Base-by-base conservation (phyloP, 2,113 vertebrate genomes). In the Corythornis cristatus region DNA sequence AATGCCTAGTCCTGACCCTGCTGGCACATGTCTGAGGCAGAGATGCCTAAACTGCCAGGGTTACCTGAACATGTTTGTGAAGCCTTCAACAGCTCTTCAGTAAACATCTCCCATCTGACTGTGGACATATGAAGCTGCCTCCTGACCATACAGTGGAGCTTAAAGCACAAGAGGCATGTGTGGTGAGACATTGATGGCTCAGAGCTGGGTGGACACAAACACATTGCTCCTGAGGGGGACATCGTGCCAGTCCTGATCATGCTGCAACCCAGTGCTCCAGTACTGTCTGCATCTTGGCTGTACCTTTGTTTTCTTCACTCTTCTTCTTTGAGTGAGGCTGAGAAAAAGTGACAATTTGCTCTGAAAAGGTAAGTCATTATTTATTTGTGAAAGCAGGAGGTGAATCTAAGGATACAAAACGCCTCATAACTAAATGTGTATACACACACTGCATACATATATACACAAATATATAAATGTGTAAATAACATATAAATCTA, bases 181-280 rank as follows among this genome's bases (percentile, higher is more conserved):
- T 1, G 7, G 33, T 1, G 3, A 13, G 61, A 7, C 2, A 7
- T 4, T 3, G 33, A 4, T 4, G 45, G 57, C 35, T 35, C 12
- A 6, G 74, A n/a, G 61, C 17, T 0, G 1, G 7, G 79, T 10
- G 46, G 28, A 8, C 25, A 33, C 0, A 0, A 48, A 40, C 3
- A 11, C 8, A 0, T 33, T 1, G 0, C 15, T 42, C n/a, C 64
- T 17, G 19, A 14, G 0, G 2, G 61, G n/a, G 7, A 23, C 17
- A 0, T 8, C 4, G n/a, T 21, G 22, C 35, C 37, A 11, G 33
- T 11, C 9, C 57, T 2, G 7, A 8, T 5, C 23, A 10, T 2
- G 0, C 17, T 9, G 5, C 54, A 46, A 35, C 31, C 31, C 40
- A 26, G 26, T 2, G 1, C 14, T 8, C 10, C 0, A 1, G 15